phyloP scores from a whole-genome alignment of 2,888 invertebrate genomes.

The Chelonus formosanus region DNA sequence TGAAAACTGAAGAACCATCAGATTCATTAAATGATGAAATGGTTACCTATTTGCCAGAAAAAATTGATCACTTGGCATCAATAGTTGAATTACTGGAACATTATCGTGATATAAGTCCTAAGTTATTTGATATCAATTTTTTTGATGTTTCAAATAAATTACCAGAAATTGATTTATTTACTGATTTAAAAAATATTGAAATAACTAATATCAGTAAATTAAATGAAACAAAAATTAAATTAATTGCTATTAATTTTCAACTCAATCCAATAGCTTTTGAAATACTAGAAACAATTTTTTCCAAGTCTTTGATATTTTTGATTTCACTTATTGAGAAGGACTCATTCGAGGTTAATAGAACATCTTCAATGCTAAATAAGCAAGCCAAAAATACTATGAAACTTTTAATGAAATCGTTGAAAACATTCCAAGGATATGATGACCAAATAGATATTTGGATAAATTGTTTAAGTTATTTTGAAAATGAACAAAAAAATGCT shows the following conservation, averaged over 20 bases:
- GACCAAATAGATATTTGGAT: conserved; percentile 77
- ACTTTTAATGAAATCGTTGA: conserved; percentile 71
- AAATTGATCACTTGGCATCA: conserved; percentile 51
- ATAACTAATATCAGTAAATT: conserved; percentile 37
- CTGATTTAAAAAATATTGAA: conserved; percentile 31
- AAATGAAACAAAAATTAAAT: conserved; percentile 60
- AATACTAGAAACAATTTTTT: conserved; percentile 46
- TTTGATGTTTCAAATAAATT: conserved; percentile 16
- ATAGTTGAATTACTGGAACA: conserved; percentile 70
- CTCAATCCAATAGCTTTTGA: conserved; percentile 60
- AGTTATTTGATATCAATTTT: conserved; percentile 61
- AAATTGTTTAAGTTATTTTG: conserved; percentile 63
- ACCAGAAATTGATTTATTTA: conserved; percentile 11
- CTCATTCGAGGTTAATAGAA: background rate
- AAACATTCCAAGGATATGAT: conserved; percentile 72
- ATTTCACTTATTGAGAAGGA: conserved; percentile 43
- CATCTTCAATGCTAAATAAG: conserved; percentile 30
- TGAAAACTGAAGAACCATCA: conserved; percentile 11
- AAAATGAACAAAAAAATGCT: conserved; percentile 42
- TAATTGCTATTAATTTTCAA: conserved; percentile 62
- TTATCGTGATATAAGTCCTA: conserved; percentile 68
- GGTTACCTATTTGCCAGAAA: conserved; percentile 18
- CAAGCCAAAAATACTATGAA: conserved; percentile 69
- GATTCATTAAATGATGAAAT: conserved; percentile 8
- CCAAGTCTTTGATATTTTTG: conserved; percentile 49